phyloP scores from a whole-genome alignment of 1,140 invertebrate species.

The Drosophila varians region DNA sequence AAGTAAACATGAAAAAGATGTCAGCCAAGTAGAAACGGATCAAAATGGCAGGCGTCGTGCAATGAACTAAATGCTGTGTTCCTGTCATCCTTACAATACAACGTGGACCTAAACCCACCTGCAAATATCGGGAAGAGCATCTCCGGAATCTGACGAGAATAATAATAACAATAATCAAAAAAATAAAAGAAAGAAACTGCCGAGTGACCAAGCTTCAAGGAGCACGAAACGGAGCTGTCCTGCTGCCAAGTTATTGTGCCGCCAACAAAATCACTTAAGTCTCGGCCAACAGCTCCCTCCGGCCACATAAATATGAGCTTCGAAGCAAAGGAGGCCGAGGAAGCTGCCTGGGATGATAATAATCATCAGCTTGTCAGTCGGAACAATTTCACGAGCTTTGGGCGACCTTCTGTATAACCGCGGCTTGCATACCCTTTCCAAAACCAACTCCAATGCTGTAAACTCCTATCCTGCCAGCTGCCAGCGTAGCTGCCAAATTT shows the following conservation, averaged over 20 bases:
- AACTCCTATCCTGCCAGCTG: too few species aligned
- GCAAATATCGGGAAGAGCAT: slow-evolving; percentile 9
- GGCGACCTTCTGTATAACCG: neutral
- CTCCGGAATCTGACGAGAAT: slow-evolving; percentile 31
- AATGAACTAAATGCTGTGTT: slow-evolving; percentile 38
- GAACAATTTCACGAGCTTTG: neutral
- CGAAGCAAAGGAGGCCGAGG: slow-evolving; percentile 29
- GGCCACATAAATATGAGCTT: slow-evolving; percentile 74
- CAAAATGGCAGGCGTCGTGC: slow-evolving; percentile 37
- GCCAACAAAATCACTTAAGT: slow-evolving; percentile 73
- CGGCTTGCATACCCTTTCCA: neutral
- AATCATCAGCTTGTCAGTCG: neutral
- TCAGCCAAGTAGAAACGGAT: slow-evolving; percentile 54
- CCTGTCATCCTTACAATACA: neutral
- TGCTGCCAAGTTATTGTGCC: slow-evolving; percentile 12
- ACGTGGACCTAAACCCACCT: slow-evolving; percentile 51
- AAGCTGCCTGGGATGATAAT: slow-evolving; percentile 7
- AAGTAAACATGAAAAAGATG: slow-evolving; percentile 70
- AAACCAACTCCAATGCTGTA: too few species aligned
- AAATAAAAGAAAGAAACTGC: neutral
- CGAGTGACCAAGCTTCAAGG: slow-evolving; percentile 11
- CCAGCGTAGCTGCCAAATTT: too few species aligned
- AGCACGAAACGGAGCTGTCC: neutral
- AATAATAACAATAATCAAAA: slow-evolving; percentile 40
- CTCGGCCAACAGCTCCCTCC: slow-evolving; percentile 69